These are phyloP conservation scores for Myotis myotis DNA, from an alignment of 2,797 vertebrate genomes.

Conservation along the genomic window DNA sequence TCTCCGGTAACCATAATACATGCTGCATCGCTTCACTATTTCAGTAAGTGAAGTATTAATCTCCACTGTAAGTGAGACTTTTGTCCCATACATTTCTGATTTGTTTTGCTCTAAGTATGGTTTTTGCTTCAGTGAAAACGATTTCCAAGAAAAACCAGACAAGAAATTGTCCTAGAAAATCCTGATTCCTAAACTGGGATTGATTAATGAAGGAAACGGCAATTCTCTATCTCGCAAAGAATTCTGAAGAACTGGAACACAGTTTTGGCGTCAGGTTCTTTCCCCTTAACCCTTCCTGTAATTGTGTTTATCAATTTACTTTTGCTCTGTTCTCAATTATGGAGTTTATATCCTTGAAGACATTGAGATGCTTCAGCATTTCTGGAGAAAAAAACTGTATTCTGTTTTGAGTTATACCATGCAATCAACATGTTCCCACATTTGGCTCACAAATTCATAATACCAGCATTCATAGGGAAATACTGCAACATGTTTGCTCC, in stretches of 20 bases:
- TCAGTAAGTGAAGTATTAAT: neutral
- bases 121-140: neutral
- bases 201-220: neutral
- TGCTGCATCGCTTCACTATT: neutral
- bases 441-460: conserved; percentile 34
- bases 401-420: conserved; percentile 63
- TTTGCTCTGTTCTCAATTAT: conserved; percentile 67
- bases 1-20: fast-evolving
- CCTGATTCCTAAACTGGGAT: neutral
- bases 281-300: neutral
- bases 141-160: neutral
- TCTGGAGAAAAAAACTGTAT: neutral
- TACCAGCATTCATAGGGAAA: conserved; percentile 35
- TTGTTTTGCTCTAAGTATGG: conserved; percentile 10
- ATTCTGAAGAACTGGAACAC: conserved; percentile 3
- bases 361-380: conserved; percentile 32
- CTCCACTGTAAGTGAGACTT: neutral
- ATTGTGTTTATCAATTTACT: conserved; percentile 29
- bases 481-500: conserved; percentile 38
- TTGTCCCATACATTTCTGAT: neutral
- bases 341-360: conserved; percentile 54
- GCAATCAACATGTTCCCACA: conserved; percentile 13
- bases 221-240: neutral
- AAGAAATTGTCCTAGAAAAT: neutral
- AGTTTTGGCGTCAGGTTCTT: neutral